phyloP scores from a whole-genome alignment of 1,140 invertebrate species.

The Wiebesia pumilae region DNA sequence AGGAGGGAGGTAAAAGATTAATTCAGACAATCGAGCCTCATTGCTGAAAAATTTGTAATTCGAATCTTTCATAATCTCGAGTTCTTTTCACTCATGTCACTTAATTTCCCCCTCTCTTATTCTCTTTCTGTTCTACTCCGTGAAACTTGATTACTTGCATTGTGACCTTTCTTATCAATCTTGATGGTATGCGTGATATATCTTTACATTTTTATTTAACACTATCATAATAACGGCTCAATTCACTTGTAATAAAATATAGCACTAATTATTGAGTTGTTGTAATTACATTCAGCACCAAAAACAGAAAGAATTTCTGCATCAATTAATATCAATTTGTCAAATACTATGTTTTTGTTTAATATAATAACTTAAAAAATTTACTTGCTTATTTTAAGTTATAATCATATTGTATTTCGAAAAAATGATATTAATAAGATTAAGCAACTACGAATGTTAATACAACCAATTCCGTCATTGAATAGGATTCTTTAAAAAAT shows the following conservation, averaged over 20 bases:
- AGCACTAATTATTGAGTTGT: too few relatives aligned
- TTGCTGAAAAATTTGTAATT: constrained; percentile 4
- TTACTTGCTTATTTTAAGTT: too few relatives aligned
- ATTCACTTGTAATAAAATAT: not conserved
- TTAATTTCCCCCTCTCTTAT: not conserved
- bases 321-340: not conserved
- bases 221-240: not conserved
- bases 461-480: too few relatives aligned
- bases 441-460: too few relatives aligned
- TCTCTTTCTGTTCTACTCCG: not conserved
- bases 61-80: not conserved
- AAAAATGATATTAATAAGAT: too few relatives aligned
- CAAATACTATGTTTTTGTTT: not conserved
- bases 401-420: too few relatives aligned
- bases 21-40: not conserved
- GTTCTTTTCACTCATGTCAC: not conserved
- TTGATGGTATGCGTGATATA: not conserved
- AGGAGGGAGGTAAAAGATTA: not conserved
- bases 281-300: too few relatives aligned
- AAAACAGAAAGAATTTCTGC: not conserved
- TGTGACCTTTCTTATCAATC: constrained; percentile 27
- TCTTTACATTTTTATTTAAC: not conserved
- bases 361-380: too few relatives aligned
- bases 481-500: too few relatives aligned
- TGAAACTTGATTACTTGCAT: constrained; percentile 36